A percentile compares a stretch with the other conserved stretches of the same genome.
Conservation (phyloP, 2,113 vertebrate species). For the Lamprotornis superbus region DNA sequence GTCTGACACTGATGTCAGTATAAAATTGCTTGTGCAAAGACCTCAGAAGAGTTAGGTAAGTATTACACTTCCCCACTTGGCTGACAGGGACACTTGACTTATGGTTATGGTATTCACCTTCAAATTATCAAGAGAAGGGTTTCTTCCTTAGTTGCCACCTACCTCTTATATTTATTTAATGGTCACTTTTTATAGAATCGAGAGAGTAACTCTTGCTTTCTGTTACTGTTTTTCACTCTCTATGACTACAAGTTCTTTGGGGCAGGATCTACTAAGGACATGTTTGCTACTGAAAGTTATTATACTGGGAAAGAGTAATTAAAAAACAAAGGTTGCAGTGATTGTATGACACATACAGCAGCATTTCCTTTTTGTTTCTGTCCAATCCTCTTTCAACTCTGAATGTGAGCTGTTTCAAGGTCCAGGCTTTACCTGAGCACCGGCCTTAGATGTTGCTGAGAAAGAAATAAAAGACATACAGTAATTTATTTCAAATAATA, state of each 20-base stretch:
- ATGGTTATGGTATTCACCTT: slow-evolving; percentile 21
- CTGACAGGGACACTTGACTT: slow-evolving; percentile 36
- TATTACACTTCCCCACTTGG: slow-evolving; percentile 12
- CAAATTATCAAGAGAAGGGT: not conserved
- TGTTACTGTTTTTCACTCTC: not conserved
- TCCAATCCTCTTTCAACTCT: not conserved
- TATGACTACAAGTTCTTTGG: not conserved
- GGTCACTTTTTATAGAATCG: not conserved
- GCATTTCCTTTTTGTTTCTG: not conserved
- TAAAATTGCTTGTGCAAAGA: slow-evolving; percentile 40
- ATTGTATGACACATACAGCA: not conserved
- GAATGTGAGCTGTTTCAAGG: not conserved
- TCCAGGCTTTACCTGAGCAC: not conserved
- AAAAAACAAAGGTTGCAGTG: not conserved
- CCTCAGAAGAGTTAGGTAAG: slow-evolving; percentile 38
- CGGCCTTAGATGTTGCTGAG: not conserved
- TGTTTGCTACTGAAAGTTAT: not conserved
- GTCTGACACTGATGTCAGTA: slow-evolving; percentile 49
- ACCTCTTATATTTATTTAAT: not conserved
- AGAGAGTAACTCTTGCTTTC: not conserved
- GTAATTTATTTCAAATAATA: not conserved
- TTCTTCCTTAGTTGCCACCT: not conserved
- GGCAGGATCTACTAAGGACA: not conserved
- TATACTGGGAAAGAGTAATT: not conserved
- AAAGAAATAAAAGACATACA: not conserved